These are phyloP conservation scores for Cherax destructor DNA, from an alignment of 1,140 invertebrate genomes.

Conservation along the genomic window DNA sequence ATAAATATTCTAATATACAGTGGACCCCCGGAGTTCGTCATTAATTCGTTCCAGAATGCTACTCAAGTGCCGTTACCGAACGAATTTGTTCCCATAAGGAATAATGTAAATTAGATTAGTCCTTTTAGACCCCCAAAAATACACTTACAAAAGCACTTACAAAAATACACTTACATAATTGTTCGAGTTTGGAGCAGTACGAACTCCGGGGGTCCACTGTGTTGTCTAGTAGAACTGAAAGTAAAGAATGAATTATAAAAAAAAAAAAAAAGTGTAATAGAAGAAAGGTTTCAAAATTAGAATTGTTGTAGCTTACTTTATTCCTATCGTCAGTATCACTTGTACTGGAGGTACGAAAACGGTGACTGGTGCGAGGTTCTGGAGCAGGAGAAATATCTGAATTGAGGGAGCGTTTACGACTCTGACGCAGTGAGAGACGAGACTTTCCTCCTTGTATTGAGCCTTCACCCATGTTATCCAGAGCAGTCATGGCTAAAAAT, in stretches of 20 bases:
- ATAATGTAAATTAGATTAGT: no score
- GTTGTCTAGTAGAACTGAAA: no score
- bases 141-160: no score
- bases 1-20: no score
- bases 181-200: no score
- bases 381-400: slow-evolving; percentile 70
- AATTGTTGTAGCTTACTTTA: slow-evolving; percentile 13
- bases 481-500: slow-evolving; percentile 33
- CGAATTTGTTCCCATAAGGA: no score
- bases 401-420: slow-evolving; percentile 61
- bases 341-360: slow-evolving; percentile 64
- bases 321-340: slow-evolving; percentile 63
- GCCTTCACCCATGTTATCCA: slow-evolving; percentile 38
- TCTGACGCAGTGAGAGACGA: slow-evolving; percentile 52
- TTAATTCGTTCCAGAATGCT: no score
- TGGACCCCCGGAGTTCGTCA: no score
- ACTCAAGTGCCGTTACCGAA: no score
- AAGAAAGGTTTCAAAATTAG: not conserved
- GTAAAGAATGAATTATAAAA: not conserved
- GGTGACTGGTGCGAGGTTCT: slow-evolving; percentile 68
- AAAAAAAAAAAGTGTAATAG: not conserved
- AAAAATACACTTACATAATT: no score
- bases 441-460: slow-evolving; percentile 51
- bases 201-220: no score
- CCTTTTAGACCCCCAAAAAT: no score